Evolutionary conservation across 2,797 vertebrate genomes (phyloP), one percentile per base, ranked within the genome.

Genomic region (Buceros bicornis): DNA sequence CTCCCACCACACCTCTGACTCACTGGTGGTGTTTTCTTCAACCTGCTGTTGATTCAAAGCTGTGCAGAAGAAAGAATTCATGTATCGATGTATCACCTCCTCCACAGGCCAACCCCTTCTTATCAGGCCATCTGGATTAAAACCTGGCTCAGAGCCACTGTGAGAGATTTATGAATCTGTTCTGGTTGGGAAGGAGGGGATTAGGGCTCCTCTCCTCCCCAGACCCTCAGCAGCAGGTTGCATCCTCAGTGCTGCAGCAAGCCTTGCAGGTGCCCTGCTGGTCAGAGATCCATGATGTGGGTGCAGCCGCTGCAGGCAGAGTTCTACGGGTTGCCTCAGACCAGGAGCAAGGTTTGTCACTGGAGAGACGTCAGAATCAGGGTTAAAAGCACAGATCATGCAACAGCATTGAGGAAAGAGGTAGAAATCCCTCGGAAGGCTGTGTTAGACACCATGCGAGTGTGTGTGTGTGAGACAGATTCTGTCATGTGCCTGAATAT

Each of bases 231-330:
- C 2, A 1, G 25, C 20, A 21, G 69, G 25, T 88, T 11, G 7
- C 20, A 81, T 37, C 83, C 50, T 61, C 1, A 1, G 2, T 57
- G 65, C 33, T 4, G 1, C 76, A 47, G 35, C 0, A 0, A 93
- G 45, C 45, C 8, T 64, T 21, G 1, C 21, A 17, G 35, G 16
- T 45, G 33, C n/a, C 11, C 53, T 57, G 33, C 69, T 43, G 70
- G n/a, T 14, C 73, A 45, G 67, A 69, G 16, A 31, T 12, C 19
- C 1, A 0, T 26, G 37, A 5, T 2, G 1, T 3, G 40, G 69
- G 13, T 43, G 45, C 42, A 71, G 53, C 31, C 40, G 48, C 62
- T 53, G 58, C 53, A 73, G n/a, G 53, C 14, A 45, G 56, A 61
- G 74, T 80, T 10, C 31, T 20, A 47, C 2, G 2, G 25, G 18